Evolutionary conservation across 2,113 vertebrate genomes (phyloP).

Genomic region (Anhinga rufa): DNA sequence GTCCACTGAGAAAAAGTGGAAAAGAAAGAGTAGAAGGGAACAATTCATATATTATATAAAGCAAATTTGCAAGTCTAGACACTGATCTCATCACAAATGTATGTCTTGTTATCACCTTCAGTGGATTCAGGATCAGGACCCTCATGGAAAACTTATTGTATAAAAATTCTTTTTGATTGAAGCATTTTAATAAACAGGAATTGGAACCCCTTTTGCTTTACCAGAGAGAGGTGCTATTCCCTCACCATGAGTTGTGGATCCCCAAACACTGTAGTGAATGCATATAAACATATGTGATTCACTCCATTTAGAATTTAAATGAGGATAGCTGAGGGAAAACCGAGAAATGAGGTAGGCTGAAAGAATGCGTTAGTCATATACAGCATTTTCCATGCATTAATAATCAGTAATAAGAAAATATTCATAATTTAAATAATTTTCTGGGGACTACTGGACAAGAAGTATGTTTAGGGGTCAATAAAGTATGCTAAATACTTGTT

Average conservation of each 20-base stretch:
- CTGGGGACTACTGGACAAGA: neutral
- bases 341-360: conserved; percentile 4
- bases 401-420: conserved; percentile 47
- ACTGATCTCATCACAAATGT: neutral
- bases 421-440: conserved; percentile 15
- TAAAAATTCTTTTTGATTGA: neutral
- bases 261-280: neutral
- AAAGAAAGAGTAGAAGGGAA: neutral
- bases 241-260: neutral
- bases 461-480: neutral
- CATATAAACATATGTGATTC: neutral
- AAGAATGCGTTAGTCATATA: conserved; percentile 24
- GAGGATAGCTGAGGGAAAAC: conserved; percentile 20
- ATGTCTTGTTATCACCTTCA: neutral
- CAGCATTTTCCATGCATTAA: conserved; percentile 40
- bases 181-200: neutral
- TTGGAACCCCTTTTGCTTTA: neutral
- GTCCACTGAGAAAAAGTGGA: neutral
- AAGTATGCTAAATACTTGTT: neutral
- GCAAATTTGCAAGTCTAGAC: neutral
- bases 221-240: conserved; percentile 24
- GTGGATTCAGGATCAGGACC: neutral
- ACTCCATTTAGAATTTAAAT: neutral
- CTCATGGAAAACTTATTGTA: neutral
- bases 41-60: neutral